Conservation (phyloP, 2,113 vertebrate species). For the Apaloderma vittatum region DNA sequence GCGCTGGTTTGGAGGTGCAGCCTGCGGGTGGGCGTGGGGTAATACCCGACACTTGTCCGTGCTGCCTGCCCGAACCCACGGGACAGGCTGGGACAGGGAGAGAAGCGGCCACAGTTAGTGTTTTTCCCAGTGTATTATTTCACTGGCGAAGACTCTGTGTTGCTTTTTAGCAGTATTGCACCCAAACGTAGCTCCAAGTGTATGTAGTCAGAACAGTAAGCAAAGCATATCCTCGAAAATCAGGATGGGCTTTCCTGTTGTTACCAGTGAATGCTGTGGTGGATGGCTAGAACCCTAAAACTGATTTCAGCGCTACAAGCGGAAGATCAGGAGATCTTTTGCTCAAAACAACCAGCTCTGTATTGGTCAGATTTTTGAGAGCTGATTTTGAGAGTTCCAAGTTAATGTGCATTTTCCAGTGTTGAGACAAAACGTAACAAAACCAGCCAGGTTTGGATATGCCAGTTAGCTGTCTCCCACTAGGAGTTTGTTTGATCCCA, state of each 20-base stretch:
- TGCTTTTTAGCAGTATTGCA: background rate
- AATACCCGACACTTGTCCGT: background rate
- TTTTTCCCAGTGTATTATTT: background rate
- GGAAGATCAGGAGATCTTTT: background rate
- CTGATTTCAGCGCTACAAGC: background rate
- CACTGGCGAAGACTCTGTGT: background rate
- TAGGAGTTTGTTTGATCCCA: background rate
- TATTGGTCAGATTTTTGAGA: background rate
- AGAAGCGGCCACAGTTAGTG: background rate
- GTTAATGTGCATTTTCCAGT: background rate
- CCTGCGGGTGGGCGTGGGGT: accelerated
- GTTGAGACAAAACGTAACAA: background rate
- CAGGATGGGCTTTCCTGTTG: background rate
- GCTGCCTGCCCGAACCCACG: background rate
- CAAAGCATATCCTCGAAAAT: background rate
- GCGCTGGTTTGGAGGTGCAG: background rate
- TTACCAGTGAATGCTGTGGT: background rate
- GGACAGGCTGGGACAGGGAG: background rate
- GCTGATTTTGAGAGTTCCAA: background rate
- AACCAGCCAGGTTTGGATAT: background rate
- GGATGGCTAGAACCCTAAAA: background rate
- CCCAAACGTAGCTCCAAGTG: background rate
- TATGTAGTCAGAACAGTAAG: background rate
- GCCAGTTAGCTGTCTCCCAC: background rate
- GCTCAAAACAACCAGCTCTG: background rate